Evolutionary conservation across 2,113 vertebrate genomes (phyloP).

Genomic region (Puffinus mauretanicus): DNA sequence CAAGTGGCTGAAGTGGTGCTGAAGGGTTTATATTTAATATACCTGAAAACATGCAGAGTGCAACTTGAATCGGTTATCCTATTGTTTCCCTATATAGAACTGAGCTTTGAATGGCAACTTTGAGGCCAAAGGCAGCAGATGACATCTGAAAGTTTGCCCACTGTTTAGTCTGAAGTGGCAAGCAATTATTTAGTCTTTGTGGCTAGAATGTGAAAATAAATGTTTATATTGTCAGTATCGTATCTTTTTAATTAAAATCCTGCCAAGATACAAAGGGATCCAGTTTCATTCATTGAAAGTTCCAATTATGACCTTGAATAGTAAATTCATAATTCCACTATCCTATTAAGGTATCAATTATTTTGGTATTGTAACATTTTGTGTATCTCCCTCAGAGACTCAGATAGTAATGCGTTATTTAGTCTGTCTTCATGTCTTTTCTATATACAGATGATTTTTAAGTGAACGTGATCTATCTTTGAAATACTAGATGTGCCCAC

Average conservation of each 20-base stretch:
- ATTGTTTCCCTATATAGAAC: background rate
- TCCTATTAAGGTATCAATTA: background rate
- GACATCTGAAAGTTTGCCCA: background rate
- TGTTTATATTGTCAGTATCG: background rate
- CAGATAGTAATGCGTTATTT: background rate
- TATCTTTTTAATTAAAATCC: background rate
- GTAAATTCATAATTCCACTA: background rate
- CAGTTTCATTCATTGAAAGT: background rate
- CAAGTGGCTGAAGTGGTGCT: background rate
- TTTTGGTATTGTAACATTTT: background rate
- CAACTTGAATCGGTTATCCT: background rate
- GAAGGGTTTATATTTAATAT: background rate
- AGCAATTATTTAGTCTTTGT: background rate
- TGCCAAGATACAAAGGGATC: background rate
- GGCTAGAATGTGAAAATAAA: background rate
- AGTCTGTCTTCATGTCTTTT: background rate
- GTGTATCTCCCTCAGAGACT: background rate
- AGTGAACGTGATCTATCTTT: background rate
- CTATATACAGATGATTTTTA: background rate
- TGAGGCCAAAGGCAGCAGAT: background rate
- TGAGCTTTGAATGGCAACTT: background rate
- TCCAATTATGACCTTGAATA: background rate
- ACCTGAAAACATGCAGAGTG: background rate
- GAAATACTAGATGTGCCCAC: background rate
- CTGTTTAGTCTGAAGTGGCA: background rate